Conservation (phyloP, 1,140 invertebrate species). For the Venustaconcha ellipsiformis region DNA sequence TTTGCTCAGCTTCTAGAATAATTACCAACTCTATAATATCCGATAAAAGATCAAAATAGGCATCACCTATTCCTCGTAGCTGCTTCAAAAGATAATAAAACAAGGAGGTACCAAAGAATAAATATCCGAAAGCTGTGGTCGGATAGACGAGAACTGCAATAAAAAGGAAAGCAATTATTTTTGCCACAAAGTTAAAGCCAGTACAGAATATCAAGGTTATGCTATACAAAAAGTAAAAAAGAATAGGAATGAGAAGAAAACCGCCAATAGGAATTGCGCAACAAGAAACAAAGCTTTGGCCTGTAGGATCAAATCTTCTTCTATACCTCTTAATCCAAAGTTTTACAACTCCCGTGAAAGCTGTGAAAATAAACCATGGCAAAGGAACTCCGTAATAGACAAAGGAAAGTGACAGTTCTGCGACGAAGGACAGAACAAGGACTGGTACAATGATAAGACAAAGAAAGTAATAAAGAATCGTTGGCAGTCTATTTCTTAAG, state of each 20-base stretch:
- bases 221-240: slow-evolving; percentile 6
- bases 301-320: background rate
- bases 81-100: slow-evolving; percentile 17
- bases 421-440: background rate
- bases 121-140: slow-evolving; percentile 10
- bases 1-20: background rate
- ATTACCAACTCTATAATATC: slow-evolving; percentile 3
- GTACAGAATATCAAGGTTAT: background rate
- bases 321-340: background rate
- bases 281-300: background rate
- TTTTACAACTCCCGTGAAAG: background rate
- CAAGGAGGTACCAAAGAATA: slow-evolving; percentile 14
- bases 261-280: background rate
- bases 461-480: background rate
- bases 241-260: background rate
- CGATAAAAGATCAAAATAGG: slow-evolving; percentile 9
- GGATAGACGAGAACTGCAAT: slow-evolving; percentile 15
- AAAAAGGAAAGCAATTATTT: slow-evolving; percentile 6
- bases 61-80: slow-evolving; percentile 1
- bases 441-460: background rate
- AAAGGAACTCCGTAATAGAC: slow-evolving; percentile 8
- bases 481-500: background rate
- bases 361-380: slow-evolving; percentile 3
- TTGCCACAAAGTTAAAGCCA: background rate
- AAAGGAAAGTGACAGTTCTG: slow-evolving; percentile 1